phyloP scores from a whole-genome alignment of 53 echinoderm and acorn worm species.

The Hippasteria phrygiana region DNA sequence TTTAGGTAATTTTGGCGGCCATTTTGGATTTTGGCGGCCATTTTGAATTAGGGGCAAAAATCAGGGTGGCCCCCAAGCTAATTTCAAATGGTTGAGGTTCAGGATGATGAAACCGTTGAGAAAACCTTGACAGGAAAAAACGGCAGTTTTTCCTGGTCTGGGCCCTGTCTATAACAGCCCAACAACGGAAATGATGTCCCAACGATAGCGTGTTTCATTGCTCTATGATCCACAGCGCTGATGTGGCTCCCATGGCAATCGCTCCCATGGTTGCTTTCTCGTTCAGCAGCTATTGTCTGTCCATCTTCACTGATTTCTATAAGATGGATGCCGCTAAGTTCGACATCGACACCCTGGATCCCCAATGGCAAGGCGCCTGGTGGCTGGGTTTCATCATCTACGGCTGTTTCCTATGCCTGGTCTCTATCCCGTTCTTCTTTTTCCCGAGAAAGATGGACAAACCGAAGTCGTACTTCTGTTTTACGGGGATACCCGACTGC shows the following conservation, averaged over 20 bases:
- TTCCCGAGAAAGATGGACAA: conserved; percentile 54
- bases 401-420: conserved; percentile 6
- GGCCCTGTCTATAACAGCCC: too few relatives aligned
- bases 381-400: conserved; percentile 64
- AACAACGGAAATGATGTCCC: too few relatives aligned
- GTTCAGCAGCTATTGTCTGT: conserved; percentile 52
- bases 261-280: conserved; percentile 48
- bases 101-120: too few relatives aligned
- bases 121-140: too few relatives aligned
- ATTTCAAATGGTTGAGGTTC: too few relatives aligned
- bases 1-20: too few relatives aligned
- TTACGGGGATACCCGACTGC: not conserved
- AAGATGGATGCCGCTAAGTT: conserved; percentile 34
- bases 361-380: conserved; percentile 74
- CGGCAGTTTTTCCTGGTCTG: too few relatives aligned
- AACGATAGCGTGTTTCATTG: not conserved
- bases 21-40: too few relatives aligned
- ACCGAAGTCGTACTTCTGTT: conserved; percentile 24
- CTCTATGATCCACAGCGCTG: conserved; percentile 19
- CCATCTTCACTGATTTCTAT: conserved; percentile 71
- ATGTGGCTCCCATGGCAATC: conserved; percentile 15
- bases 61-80: too few relatives aligned
- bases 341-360: conserved; percentile 58
- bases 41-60: too few relatives aligned
- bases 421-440: conserved; percentile 35